A percentile compares a stretch with the other conserved stretches of the same genome.
These are phyloP conservation scores for Diaperis boleti DNA, from an alignment of 2,888 invertebrate genomes.

Conservation along the genomic window DNA sequence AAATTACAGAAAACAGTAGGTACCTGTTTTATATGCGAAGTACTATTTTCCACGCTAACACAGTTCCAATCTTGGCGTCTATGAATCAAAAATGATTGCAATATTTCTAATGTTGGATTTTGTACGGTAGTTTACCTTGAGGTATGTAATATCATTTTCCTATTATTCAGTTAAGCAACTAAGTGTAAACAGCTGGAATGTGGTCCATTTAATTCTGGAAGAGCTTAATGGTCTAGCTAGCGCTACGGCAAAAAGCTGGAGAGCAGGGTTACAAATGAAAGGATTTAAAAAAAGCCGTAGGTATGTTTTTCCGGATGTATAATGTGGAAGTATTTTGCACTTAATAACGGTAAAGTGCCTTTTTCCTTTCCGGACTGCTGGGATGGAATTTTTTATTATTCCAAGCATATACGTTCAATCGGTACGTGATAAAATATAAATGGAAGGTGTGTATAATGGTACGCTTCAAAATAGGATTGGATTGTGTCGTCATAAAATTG, in stretches of 20 bases:
- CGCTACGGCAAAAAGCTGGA: slow-evolving; percentile 11
- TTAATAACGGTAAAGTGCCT: not conserved
- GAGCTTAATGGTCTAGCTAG: slow-evolving; percentile 13
- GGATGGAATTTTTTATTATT: slow-evolving; percentile 1
- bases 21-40: too few relatives aligned
- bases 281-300: slow-evolving; percentile 8
- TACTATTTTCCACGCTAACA: too few relatives aligned
- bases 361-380: not conserved
- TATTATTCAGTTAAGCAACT: not conserved
- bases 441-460: not conserved
- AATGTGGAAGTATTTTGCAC: slow-evolving; percentile 14
- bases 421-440: not conserved
- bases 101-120: too few relatives aligned
- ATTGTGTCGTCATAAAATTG: too few relatives aligned
- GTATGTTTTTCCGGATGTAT: not conserved
- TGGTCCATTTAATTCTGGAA: slow-evolving; percentile 6
- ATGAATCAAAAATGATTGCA: too few relatives aligned
- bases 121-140: too few relatives aligned
- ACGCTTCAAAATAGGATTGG: not conserved
- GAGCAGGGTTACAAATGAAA: slow-evolving; percentile 8
- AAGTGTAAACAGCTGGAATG: slow-evolving; percentile 1
- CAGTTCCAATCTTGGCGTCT: too few relatives aligned
- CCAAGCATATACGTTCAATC: not conserved
- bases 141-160: too few relatives aligned
- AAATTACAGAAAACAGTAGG: too few relatives aligned